These are phyloP conservation scores for Brenthis daphne DNA, from an alignment of 2,888 invertebrate genomes.

Conservation along the genomic window DNA sequence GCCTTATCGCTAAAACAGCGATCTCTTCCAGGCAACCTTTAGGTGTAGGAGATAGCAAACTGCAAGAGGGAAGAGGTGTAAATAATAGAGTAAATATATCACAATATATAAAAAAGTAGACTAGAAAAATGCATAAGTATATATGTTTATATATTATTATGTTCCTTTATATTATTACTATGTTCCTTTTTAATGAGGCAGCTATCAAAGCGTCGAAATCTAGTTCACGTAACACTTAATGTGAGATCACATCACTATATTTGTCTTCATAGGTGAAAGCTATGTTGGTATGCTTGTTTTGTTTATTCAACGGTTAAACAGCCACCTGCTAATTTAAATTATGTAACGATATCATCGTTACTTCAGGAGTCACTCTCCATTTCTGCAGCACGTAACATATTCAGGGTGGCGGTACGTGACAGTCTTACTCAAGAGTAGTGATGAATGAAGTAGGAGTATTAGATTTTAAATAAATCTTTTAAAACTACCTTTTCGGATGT, in stretches of 20 bases:
- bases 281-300: conserved; percentile 52
- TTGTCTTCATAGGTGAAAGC: conserved; percentile 61
- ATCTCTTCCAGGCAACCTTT: too few relatives aligned
- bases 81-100: too few relatives aligned
- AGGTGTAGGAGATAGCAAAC: too few relatives aligned
- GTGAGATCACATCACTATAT: conserved; percentile 23
- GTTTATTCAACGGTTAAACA: conserved; percentile 57
- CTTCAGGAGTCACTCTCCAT: conserved; percentile 59
- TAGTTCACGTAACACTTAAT: conserved; percentile 4
- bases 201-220: neutral
- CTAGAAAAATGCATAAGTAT: too few relatives aligned
- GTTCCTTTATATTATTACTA: too few relatives aligned
- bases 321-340: conserved; percentile 50
- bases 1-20: too few relatives aligned
- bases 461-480: conserved; percentile 8
- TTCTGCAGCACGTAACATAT: conserved; percentile 60
- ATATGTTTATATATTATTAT: too few relatives aligned
- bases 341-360: conserved; percentile 50
- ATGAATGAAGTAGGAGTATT: neutral
- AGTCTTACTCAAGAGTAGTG: neutral
- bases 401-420: conserved; percentile 16
- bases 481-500: neutral
- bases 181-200: too few relatives aligned
- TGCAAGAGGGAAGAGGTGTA: too few relatives aligned
- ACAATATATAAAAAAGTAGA: too few relatives aligned